Evolutionary conservation across 2,797 vertebrate species (phyloP), one percentile per base, ranked within the genome.

Genomic region (Schizothorax lantsangensis): DNA sequence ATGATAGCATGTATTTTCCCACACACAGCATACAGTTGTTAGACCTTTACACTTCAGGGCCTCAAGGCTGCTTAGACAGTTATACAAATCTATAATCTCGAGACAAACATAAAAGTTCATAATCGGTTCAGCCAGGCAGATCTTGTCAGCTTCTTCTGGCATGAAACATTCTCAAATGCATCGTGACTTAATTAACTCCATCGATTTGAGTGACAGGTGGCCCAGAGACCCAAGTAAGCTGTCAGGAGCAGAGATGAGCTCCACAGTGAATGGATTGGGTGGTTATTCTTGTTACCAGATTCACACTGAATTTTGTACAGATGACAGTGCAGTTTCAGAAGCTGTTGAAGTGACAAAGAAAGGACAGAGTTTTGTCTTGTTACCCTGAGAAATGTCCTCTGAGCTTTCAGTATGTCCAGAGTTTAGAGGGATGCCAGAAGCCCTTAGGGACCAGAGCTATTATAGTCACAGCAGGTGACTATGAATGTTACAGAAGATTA

Each of bases 151-250:
- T 79, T 69, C 59, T 43, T 79, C 75, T 71, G 75, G 49, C 75
- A 79, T 57, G 66, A 85, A 57, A 59, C 57, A 79, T 85, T 72
- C 77, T 72, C 8, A 79, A 79, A 79, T 71, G n/a, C 38, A 85
- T 57, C 0, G 75, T 19, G 78, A 85, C 17, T 72, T 71, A 79
- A 85, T 85, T 79, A 79, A 85, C 64, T 85, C 38, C 49, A n/a
- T 23, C 19, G 49, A 72, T 12, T 26, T 47, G 83, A 78, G 4
- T 69, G 82, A 62, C 91, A 92, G 89, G 91, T 87, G 90, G 86
- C 69, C 84, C 73, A 71, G 57, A 88, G 88, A 88, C 88, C 81
- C 72, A 40, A 86, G 69, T 71, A 36, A 80, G 72, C 84, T 52
- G 69, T 49, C 49, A 38, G 87, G 64, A 54, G 47, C 30, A 30